These are phyloP conservation scores for Linurgus olivaceus DNA, from an alignment of 2,797 vertebrate species.

Conservation along the genomic window DNA sequence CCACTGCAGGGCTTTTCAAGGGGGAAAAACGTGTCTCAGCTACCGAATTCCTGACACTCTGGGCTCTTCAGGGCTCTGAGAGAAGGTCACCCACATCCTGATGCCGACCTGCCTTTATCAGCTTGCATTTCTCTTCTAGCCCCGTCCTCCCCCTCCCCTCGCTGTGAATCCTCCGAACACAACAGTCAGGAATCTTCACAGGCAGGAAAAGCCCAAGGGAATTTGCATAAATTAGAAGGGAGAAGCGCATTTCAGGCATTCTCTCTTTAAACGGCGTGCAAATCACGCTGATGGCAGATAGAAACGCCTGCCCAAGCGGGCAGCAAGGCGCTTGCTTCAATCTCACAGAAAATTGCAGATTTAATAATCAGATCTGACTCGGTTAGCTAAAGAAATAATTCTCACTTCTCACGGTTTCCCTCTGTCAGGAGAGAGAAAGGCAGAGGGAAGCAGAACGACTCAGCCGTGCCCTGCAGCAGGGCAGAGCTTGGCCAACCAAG, in stretches of 20 bases:
- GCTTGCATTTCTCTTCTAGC: not conserved
- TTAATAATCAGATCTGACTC: constrained; percentile 34
- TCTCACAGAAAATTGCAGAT: not conserved
- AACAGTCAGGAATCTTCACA: constrained; percentile 46
- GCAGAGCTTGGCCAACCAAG: not conserved
- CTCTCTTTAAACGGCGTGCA: not conserved
- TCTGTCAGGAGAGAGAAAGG: not conserved
- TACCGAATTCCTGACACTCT: not conserved
- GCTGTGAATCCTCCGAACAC: not conserved
- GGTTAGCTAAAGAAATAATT: constrained; percentile 9
- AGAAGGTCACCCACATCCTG: not conserved
- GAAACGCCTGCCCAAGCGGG: not conserved
- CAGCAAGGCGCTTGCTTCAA: not conserved
- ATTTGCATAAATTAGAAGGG: constrained; percentile 63
- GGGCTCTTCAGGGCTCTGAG: not conserved
- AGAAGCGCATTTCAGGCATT: not conserved
- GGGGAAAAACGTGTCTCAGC: fast-evolving
- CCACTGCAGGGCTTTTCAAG: not conserved
- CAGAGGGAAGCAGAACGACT: not conserved
- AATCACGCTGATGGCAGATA: constrained; percentile 2
- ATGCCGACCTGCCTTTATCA: not conserved
- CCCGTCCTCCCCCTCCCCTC: not conserved
- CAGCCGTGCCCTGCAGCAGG: fast-evolving
- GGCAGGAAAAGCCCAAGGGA: not conserved
- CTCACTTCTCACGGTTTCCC: not conserved